Evolutionary conservation across 2,888 invertebrate species (phyloP), one percentile per base, ranked within the genome.

Genomic region (Ashinkailepas kermadecensis): DNA sequence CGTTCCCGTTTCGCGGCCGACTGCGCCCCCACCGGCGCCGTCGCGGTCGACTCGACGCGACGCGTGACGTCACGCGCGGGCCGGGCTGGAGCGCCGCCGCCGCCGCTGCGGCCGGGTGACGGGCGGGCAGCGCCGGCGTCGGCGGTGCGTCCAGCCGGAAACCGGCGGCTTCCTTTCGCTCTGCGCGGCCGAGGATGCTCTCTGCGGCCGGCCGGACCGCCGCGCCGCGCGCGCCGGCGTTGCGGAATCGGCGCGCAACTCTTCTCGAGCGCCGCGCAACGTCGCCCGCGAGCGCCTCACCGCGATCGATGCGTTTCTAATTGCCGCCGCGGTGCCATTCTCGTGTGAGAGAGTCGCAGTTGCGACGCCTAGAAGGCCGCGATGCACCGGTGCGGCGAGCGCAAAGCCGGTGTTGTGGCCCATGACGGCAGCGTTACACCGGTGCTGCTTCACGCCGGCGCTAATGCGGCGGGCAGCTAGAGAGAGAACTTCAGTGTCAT

Each of bases 101-200:
- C 70, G 70, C 13, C 39, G 74, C 8, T 3, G 23, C 74, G 74
- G 70, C 70, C 25, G 21, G 11, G 65, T 10, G 56, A 10, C 21
- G 74, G 21, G 13, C 74, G 18, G 18, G 21, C 21, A 56, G 7
- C 39, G 70, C 39, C 70, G 70, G 25, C 25, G 25, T 15, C 12
- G 11, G 59, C 59, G 11, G 59, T 15, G 11, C 25, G 39, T 7
- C 70, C 39, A 15, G 70, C 70, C 39, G 70, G 25, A 70, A 70
- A 70, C 25, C 12, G 65, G 62, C 62, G 15, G 65, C 65, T 65
- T n/a, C 65, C 65, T 65, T 65, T 65, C 65, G 65, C 65, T 65
- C 7, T 65, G 23, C 23, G 65, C 23, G 7, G 11, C 65, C n/a
- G 23, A 23, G 65, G 23, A 65, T n/a, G 65, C 65, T 3, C 65